These are phyloP conservation scores for Drosophila robusta DNA, from an alignment of 2,888 invertebrate genomes.

Conservation along the genomic window DNA sequence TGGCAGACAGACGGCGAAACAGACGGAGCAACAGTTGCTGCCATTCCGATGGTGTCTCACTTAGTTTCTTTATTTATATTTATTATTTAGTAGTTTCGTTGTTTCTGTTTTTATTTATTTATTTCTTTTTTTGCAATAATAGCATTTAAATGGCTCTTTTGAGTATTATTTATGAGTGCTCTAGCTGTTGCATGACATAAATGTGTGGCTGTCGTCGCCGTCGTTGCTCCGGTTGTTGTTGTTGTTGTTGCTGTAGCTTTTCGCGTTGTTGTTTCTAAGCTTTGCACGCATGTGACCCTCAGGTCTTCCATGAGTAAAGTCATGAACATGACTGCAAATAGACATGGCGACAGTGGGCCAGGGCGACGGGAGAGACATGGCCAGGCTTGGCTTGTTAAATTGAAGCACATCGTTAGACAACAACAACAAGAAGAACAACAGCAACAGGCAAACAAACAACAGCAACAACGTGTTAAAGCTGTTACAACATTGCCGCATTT, in stretches of 20 bases:
- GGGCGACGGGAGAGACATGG: conserved; percentile 19
- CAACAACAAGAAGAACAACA: neutral
- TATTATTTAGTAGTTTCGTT: conserved; percentile 26
- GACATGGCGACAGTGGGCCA: conserved; percentile 34
- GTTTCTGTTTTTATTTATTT: conserved; percentile 7
- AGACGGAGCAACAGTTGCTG: conserved; percentile 24
- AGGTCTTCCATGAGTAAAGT: conserved; percentile 61
- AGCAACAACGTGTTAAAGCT: conserved; percentile 18
- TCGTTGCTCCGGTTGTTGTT: conserved; percentile 32
- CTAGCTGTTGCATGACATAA: conserved; percentile 63
- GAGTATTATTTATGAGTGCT: conserved; percentile 70
- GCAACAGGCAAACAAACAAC: neutral
- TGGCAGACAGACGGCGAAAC: conserved; percentile 2
- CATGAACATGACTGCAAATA: conserved; percentile 53
- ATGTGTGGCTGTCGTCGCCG: conserved; percentile 52
- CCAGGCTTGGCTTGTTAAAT: conserved; percentile 17
- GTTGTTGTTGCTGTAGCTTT: conserved; percentile 13
- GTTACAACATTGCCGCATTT: conserved; percentile 17
- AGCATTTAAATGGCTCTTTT: conserved; percentile 74
- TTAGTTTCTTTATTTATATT: conserved; percentile 53
- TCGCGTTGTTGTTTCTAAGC: conserved; percentile 12
- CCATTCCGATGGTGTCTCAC: conserved; percentile 53
- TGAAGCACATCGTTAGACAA: conserved; percentile 33
- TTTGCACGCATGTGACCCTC: conserved; percentile 66
- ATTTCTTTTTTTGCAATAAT: conserved; percentile 53